Percentiles rank a stretch among this genome's conserved stretches.
These are phyloP conservation scores for Polypedilum vanderplanki DNA, from an alignment of 1,140 invertebrate genomes.

Conservation along the genomic window DNA sequence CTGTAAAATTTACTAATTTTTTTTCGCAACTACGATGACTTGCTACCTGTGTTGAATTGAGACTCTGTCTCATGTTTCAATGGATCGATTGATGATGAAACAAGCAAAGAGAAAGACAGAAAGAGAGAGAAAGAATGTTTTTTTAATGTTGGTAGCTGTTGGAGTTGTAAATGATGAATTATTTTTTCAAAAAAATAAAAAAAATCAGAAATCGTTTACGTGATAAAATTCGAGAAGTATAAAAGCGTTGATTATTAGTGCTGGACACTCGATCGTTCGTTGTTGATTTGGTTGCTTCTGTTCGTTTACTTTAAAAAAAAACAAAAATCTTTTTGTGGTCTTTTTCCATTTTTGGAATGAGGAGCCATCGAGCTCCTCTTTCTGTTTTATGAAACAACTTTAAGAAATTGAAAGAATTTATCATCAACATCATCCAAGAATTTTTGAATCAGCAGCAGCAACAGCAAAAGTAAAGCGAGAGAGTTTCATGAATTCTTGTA, in stretches of 20 bases:
- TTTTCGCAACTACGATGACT: too few relatives aligned
- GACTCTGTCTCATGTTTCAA: not conserved
- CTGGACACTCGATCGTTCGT: conserved; percentile 6
- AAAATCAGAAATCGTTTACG: conserved; percentile 18
- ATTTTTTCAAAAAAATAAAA: conserved; percentile 1
- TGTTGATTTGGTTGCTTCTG: not conserved
- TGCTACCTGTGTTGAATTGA: conserved; percentile 10
- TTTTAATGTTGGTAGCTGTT: not conserved
- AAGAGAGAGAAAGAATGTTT: not conserved
- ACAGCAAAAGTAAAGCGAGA: not conserved
- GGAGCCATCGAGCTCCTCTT: conserved; percentile 4
- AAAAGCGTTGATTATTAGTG: conserved; percentile 18
- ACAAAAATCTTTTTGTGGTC: not conserved
- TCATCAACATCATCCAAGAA: conserved; percentile 17
- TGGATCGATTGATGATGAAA: too few relatives aligned
- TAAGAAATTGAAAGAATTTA: conserved; percentile 9
- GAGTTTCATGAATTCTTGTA: not conserved
- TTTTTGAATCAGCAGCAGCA: not conserved
- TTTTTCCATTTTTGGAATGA: conserved; percentile 4
- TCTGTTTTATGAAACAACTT: not conserved
- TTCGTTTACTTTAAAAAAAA: not conserved
- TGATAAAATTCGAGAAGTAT: conserved; percentile 11
- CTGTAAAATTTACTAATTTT: too few relatives aligned
- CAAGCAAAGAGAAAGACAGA: not conserved
- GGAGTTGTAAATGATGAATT: conserved; percentile 18